Conservation (phyloP, 2,113 vertebrate species). For the Camarhynchus parvulus region DNA sequence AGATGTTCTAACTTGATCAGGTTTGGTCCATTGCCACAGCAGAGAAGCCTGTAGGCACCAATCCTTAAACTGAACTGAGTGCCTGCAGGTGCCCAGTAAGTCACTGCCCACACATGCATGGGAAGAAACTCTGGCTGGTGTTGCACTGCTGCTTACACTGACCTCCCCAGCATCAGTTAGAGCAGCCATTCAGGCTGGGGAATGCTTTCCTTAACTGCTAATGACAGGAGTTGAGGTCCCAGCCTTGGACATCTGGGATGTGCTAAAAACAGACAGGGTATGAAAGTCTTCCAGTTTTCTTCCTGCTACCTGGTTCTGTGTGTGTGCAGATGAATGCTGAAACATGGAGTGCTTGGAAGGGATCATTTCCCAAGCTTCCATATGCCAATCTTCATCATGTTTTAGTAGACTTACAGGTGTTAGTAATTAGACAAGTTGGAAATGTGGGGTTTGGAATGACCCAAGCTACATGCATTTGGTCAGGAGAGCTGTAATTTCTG, state of each 20-base stretch:
- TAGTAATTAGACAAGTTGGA: background rate
- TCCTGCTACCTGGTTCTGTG: background rate
- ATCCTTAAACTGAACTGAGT: background rate
- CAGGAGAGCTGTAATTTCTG: background rate
- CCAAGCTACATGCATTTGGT: background rate
- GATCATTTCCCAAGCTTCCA: background rate
- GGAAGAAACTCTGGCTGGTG: background rate
- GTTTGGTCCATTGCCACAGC: background rate
- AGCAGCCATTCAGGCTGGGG: background rate
- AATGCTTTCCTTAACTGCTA: background rate
- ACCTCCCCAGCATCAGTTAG: background rate
- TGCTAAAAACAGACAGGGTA: background rate
- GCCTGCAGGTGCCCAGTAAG: background rate
- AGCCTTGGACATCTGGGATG: background rate
- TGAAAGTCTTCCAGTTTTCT: background rate
- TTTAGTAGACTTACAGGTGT: background rate
- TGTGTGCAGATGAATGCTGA: background rate
- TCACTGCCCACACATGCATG: accelerated
- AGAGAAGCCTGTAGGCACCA: background rate
- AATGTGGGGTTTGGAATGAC: background rate
- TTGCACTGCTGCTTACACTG: background rate
- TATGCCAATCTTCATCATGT: background rate
- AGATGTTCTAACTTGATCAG: background rate
- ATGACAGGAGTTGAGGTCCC: background rate
- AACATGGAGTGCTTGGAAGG: background rate